Evolutionary conservation across 1,140 invertebrate species (phyloP).

Genomic region (Ctenoplectra terminalis): DNA sequence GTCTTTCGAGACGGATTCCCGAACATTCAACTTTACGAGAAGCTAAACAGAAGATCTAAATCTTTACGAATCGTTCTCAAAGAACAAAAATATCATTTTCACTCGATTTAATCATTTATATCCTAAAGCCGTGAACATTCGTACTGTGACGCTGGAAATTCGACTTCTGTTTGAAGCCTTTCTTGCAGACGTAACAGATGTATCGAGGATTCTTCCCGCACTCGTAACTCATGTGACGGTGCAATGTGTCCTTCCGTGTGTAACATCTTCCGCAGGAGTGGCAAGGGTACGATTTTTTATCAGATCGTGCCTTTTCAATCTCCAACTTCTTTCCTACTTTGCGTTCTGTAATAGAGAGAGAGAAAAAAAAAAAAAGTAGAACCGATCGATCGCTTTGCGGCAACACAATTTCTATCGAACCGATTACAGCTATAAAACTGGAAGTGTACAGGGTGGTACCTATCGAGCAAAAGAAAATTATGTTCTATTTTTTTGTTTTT

Average conservation of each 20-base stretch:
- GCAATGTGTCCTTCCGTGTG: conserved; percentile 73
- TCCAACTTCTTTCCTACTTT: background rate
- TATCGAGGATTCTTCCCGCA: conserved; percentile 81
- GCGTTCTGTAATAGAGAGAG: background rate
- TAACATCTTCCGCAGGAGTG: conserved; percentile 78
- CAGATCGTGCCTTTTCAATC: background rate
- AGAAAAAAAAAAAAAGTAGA: background rate
- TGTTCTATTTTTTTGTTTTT: no score
- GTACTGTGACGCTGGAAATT: conserved; percentile 82
- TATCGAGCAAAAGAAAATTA: no score
- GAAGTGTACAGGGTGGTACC: no score
- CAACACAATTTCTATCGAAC: no score
- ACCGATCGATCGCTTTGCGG: no score
- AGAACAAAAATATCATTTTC: background rate
- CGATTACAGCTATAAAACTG: no score
- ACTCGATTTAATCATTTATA: background rate
- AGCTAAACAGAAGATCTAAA: background rate
- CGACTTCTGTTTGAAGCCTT: conserved; percentile 74
- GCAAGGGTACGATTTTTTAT: conserved; percentile 64
- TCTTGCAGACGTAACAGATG: conserved; percentile 79
- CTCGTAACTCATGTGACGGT: conserved; percentile 79
- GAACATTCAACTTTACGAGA: background rate
- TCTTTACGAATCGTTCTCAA: background rate
- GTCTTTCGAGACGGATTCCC: background rate
- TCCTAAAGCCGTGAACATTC: conserved; percentile 65